Base-by-base conservation (phyloP, 2,888 invertebrate species). In the Agrotis ipsilon region DNA sequence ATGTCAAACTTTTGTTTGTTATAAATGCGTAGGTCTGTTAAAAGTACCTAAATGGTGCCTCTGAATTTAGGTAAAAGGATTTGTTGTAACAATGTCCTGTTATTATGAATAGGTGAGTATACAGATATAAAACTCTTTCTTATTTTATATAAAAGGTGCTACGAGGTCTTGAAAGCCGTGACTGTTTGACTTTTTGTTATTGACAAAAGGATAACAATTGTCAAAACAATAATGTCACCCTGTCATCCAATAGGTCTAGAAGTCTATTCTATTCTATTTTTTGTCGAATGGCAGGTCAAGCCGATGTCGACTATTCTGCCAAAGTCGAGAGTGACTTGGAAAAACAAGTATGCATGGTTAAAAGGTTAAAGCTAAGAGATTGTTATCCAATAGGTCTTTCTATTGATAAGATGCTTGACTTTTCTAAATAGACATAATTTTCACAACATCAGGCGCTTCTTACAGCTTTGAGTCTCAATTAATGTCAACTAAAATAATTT, bases 1-100 rank as follows among this genome's bases (percentile, higher is more conserved):
- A 58, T 21, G 70, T 60, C 55, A 49, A 48, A 18, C 9, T 46
- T 67, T 66, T 21, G 45, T 63, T 43, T 67, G 51, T 61, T 52
- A 32, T 18, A 51, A 62, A 60, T 39, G 21, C 2, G 16, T 9
- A 16, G n/a, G 13, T 57, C 57, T 60, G 18, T 59, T 46, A 46
- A 18, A 32, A 67, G 27, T n/a, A n/a, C n/a, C 21, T 71, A 6
- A 63, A 39, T 1, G 3, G 2, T 1, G 24, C 6, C 9, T 16
- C 11, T 54, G n/a, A 32, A 14, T 49, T n/a, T 18, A 3, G 9
- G 3, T 32, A 11, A 14, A 62, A 14, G 3, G 7, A 4, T 49
- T 48, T 19, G 7, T 7, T 32, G 14, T 39, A 39, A 39, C 39
- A 39, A n/a, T 48, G 1, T 49, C 19, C 5, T 51, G 2, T 1